Evolutionary conservation across 2,888 invertebrate genomes (phyloP), one percentile per base, ranked within the genome.

Genomic region (Poecilobothrus nobilitatus): DNA sequence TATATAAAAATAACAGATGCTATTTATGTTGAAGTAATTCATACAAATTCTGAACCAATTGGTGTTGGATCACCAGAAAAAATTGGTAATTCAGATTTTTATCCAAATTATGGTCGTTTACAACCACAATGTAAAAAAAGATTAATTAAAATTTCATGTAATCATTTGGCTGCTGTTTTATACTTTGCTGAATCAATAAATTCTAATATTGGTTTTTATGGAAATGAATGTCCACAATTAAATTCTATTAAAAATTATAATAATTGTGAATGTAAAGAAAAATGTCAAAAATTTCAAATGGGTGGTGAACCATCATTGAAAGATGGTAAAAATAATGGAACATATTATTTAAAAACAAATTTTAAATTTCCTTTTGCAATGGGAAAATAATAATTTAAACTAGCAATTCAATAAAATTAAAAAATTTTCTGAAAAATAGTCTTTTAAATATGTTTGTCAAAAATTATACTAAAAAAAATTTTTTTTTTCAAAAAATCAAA

Each of bases 1-100:
- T 93, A 91, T 78, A 79, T 89, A 33, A 87, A 92, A 84, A 86
- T 95, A 71, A 63, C 21, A 5, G 66, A 66, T 44, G 66, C 66
- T 1, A 2, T 18, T 41, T 66, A 66, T 66, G 21, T 66, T 66
- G 41, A 66, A 44, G 20, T 10, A 41, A 66, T 66, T 44, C 66
- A 66, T 15, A 41, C 66, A 20, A 21, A 44, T 44, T 3, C 2
- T 21, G 10, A 15, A 20, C 8, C 12, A 34, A 33, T 66, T 8
- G 66, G 66, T 41, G 18, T 8, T 21, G 37, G 21, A 3, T 8
- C 8, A 12, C 8, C 8, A 6, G 37, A 41, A 63, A 63, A 15
- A 63, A 22, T 63, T 66, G 66, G 66, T 44, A n/a, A 66, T 21
- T 18, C 41, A 10, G 37, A 27, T 37, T 41, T 66, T 41, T 66